Evolutionary conservation across 2,888 invertebrate genomes (phyloP).

Genomic region (Melanchra persicariae): DNA sequence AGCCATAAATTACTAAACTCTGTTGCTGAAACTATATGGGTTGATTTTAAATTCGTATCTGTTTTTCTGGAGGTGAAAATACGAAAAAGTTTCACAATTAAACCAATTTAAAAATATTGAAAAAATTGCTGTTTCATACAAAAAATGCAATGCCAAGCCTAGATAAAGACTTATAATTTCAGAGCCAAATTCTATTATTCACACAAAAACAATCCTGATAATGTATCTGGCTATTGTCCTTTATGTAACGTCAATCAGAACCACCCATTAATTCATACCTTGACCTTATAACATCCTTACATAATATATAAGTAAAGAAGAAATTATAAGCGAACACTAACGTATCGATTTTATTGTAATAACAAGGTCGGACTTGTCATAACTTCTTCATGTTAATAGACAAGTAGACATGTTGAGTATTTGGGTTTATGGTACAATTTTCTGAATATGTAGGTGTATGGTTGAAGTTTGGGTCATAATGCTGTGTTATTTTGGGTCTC

Average conservation of each 20-base stretch:
- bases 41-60: not conserved
- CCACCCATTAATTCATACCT: constrained; percentile 14
- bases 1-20: constrained; percentile 29
- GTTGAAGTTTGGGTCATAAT: constrained; percentile 24
- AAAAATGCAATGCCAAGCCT: not conserved
- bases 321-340: constrained; percentile 42
- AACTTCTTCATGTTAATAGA: constrained; percentile 43
- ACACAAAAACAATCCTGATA: not conserved
- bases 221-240: not conserved
- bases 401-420: constrained; percentile 39
- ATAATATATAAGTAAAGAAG: constrained; percentile 33
- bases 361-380: constrained; percentile 54
- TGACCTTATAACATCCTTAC: constrained; percentile 28
- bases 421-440: constrained; percentile 32
- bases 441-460: constrained; percentile 25
- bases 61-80: not conserved
- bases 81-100: not conserved
- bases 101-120: not conserved
- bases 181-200: not conserved
- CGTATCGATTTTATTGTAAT: constrained; percentile 60
- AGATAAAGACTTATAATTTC: too few species aligned
- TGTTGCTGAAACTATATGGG: not conserved
- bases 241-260: constrained; percentile 33
- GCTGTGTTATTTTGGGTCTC: not conserved
- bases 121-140: not conserved